Conservation (phyloP, 1,140 invertebrate genomes). For the Drosophila takahashii region DNA sequence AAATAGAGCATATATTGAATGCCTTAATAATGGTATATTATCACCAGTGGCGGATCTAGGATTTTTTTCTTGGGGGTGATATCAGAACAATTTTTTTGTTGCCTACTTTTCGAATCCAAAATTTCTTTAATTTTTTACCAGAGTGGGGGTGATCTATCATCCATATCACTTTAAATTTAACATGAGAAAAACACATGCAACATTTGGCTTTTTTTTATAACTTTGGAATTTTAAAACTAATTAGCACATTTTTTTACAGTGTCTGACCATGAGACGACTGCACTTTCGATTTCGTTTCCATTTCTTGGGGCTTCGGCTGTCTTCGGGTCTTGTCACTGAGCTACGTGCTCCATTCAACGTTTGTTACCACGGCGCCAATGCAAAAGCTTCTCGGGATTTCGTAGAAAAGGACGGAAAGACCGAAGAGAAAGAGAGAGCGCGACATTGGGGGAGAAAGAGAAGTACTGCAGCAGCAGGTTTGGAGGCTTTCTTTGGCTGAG, state of each 20-base stretch:
- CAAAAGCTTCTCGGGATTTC: slow-evolving; percentile 28
- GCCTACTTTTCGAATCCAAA: no score
- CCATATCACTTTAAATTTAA: no score
- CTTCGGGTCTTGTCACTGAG: slow-evolving; percentile 35
- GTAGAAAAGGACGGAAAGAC: neutral
- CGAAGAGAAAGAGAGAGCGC: neutral
- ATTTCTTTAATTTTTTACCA: no score
- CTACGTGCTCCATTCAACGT: slow-evolving; percentile 38
- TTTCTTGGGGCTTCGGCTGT: slow-evolving; percentile 26
- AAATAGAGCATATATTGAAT: neutral
- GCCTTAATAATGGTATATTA: no score
- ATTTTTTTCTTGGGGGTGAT: no score
- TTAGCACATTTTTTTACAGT: slow-evolving; percentile 6
- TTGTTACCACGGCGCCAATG: slow-evolving; percentile 8
- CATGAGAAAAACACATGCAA: no score
- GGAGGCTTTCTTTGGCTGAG: slow-evolving; percentile 47
- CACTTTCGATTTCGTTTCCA: slow-evolving; percentile 49
- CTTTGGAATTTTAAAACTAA: neutral
- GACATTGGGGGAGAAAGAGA: slow-evolving; percentile 1
- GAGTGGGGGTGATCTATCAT: no score
- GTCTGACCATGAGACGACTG: slow-evolving; percentile 2
- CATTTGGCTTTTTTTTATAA: no score
- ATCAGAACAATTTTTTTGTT: no score
- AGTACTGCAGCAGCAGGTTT: slow-evolving; percentile 20
- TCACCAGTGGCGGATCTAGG: no score